phyloP scores from a whole-genome alignment of 2,797 vertebrate species.

The Anisognathus igniventris region DNA sequence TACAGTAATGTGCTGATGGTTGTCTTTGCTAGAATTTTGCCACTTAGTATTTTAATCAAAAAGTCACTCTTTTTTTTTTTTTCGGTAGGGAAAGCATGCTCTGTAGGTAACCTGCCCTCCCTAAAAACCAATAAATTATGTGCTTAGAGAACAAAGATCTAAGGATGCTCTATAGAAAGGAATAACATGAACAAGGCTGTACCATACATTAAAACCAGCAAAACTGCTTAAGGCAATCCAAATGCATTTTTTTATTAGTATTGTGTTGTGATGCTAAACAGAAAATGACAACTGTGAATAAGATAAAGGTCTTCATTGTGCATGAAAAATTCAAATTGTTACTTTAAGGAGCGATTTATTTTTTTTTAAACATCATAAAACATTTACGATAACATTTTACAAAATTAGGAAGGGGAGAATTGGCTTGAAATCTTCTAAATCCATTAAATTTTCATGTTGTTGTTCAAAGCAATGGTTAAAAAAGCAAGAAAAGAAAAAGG shows the following conservation, averaged over 20 bases:
- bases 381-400: slow-evolving; percentile 56
- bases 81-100: background rate
- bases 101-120: background rate
- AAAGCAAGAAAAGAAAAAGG: slow-evolving; percentile 2
- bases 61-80: background rate
- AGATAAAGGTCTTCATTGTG: slow-evolving; percentile 56
- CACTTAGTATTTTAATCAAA: background rate
- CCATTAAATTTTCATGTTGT: slow-evolving; percentile 55
- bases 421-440: slow-evolving; percentile 54
- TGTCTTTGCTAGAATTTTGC: background rate
- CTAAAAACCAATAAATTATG: background rate
- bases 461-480: slow-evolving; percentile 61
- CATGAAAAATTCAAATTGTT: slow-evolving; percentile 65
- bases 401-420: slow-evolving; percentile 61
- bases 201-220: background rate
- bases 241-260: slow-evolving; percentile 19
- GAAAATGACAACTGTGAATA: slow-evolving; percentile 51
- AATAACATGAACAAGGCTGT: background rate
- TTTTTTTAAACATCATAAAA: slow-evolving; percentile 51
- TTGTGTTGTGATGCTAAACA: slow-evolving; percentile 51
- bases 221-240: slow-evolving; percentile 40
- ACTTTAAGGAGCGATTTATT: slow-evolving; percentile 47
- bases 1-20: background rate
- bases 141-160: slow-evolving; percentile 8
- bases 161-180: background rate